Conservation (phyloP, 1,140 invertebrate genomes). For the Cataglyphis hispanica region DNA sequence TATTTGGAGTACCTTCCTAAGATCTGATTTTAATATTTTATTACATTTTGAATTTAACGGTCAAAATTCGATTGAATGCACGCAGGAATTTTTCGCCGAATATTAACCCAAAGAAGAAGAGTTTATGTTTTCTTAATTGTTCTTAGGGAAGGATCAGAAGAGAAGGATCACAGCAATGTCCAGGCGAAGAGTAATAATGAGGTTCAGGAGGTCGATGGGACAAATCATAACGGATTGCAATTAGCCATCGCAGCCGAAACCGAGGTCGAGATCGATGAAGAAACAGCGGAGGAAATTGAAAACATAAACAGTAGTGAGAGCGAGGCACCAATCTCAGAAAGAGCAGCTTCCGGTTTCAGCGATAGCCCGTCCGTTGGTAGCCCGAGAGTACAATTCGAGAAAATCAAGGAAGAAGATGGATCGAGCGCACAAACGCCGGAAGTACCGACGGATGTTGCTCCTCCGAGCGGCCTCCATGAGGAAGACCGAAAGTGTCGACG, state of each 20-base stretch:
- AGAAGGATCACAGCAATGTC: conserved; percentile 77
- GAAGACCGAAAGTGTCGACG: conserved; percentile 81
- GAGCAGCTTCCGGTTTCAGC: conserved; percentile 82
- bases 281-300: conserved; percentile 62
- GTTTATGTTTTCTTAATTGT: background rate
- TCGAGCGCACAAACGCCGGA: conserved; percentile 9
- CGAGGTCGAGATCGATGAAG: conserved; percentile 72
- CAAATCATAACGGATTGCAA: conserved; percentile 77
- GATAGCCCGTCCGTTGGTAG: conserved; percentile 80
- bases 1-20: background rate
- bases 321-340: conserved; percentile 85
- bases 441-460: too few species aligned
- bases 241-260: conserved; percentile 63
- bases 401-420: conserved; percentile 81
- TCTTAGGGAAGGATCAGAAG: conserved; percentile 83
- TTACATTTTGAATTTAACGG: background rate
- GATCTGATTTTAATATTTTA: background rate
- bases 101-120: background rate
- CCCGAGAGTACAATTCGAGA: conserved; percentile 86
- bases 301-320: conserved; percentile 79
- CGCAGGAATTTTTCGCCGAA: background rate
- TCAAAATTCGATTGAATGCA: background rate
- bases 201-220: conserved; percentile 68
- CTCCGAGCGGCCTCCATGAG: conserved; percentile 41
- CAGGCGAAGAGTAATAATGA: conserved; percentile 61